Conservation (phyloP, 2,797 vertebrate genomes). For the Tiaroga cobitis region DNA sequence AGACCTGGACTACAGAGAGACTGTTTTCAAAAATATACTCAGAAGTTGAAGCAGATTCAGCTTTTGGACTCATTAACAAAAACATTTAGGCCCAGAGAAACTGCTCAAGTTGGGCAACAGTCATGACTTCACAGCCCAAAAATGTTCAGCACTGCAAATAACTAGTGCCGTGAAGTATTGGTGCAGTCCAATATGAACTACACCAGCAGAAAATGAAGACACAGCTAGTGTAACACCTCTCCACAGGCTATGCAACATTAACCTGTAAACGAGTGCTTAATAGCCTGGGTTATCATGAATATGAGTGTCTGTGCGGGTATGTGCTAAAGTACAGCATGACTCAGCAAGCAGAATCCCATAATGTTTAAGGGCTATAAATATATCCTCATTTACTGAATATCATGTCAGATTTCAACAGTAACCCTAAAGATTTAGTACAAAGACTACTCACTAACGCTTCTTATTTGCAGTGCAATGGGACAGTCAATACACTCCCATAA, state of each 20-base stretch:
- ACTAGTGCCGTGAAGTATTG: slow-evolving; percentile 7
- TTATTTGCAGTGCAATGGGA: background rate
- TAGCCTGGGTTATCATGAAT: slow-evolving; percentile 23
- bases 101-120: slow-evolving; percentile 13
- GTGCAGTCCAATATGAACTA: slow-evolving; percentile 8
- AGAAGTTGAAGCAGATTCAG: slow-evolving; percentile 3
- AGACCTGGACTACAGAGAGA: slow-evolving; percentile 52
- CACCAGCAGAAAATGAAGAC: slow-evolving; percentile 28
- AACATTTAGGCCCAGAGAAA: background rate
- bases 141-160: slow-evolving; percentile 33
- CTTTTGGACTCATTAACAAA: slow-evolving; percentile 9
- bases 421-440: background rate
- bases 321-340: slow-evolving; percentile 13
- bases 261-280: slow-evolving; percentile 38
- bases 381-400: slow-evolving; percentile 5
- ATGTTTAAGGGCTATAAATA: slow-evolving; percentile 1
- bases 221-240: slow-evolving; percentile 13
- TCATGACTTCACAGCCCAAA: slow-evolving; percentile 26
- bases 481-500: background rate
- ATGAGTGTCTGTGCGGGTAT: background rate
- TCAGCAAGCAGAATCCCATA: slow-evolving; percentile 17
- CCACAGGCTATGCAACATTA: slow-evolving; percentile 33
- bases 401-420: background rate
- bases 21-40: background rate
- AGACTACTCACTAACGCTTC: background rate